A percentile compares a stretch with the other conserved stretches of the same genome.
phyloP scores from a whole-genome alignment of 2,113 vertebrate species.

The Galbula dea region DNA sequence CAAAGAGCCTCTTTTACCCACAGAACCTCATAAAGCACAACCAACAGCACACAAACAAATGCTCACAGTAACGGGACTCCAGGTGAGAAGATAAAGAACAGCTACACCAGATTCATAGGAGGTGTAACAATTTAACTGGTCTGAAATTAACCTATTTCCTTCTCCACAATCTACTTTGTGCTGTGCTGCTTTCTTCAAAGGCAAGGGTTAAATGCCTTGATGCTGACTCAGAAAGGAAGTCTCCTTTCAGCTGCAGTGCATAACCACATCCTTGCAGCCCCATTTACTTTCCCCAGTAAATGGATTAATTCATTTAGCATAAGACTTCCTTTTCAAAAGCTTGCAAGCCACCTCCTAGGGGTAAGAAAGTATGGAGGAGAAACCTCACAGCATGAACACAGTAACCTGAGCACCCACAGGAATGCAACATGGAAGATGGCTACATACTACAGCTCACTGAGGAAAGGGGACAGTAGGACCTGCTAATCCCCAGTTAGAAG shows the following conservation, averaged over 20 bases:
- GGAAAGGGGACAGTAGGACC: neutral
- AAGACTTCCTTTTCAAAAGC: neutral
- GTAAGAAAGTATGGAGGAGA: neutral
- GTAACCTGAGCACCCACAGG: neutral
- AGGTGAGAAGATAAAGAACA: neutral
- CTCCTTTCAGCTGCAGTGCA: neutral
- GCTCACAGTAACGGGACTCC: accelerated
- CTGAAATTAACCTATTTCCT: neutral
- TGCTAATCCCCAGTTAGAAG: neutral
- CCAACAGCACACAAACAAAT: neutral
- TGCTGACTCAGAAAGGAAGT: neutral
- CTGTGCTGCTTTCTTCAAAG: neutral
- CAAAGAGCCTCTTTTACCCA: accelerated
- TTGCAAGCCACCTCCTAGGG: neutral
- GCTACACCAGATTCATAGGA: neutral
- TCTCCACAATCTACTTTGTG: neutral
- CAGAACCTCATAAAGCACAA: neutral
- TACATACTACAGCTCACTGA: neutral
- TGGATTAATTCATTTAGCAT: neutral
- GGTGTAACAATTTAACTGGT: neutral
- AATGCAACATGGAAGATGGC: neutral
- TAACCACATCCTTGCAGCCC: neutral
- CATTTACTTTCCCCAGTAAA: neutral
- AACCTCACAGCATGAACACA: accelerated
- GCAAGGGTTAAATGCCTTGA: neutral